phyloP scores from a whole-genome alignment of 2,113 vertebrate species.

The Mus spicilegus region DNA sequence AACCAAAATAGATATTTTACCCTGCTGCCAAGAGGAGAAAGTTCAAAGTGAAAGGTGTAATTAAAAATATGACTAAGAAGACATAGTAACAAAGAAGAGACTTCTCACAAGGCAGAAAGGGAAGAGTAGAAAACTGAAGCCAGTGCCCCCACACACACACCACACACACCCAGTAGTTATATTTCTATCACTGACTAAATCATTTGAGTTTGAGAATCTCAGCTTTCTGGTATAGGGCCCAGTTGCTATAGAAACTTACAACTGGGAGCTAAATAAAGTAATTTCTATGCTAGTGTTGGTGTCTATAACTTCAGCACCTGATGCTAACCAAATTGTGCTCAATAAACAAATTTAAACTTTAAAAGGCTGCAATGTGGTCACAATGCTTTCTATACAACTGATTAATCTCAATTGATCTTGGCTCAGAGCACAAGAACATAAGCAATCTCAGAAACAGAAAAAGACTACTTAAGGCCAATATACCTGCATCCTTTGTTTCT shows the following conservation, averaged over 20 bases:
- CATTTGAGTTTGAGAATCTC: constrained; percentile 82
- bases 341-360: constrained; percentile 90
- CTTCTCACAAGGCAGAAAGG: neutral
- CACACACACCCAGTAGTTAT: constrained; percentile 55
- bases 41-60: constrained; percentile 68
- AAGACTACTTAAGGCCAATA: constrained; percentile 80
- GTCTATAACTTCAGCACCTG: constrained; percentile 88
- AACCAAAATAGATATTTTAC: constrained; percentile 67
- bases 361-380: constrained; percentile 84
- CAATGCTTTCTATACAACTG: constrained; percentile 85
- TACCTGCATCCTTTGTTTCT: constrained; percentile 75
- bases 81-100: constrained; percentile 70
- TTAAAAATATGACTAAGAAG: constrained; percentile 82
- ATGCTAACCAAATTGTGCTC: constrained; percentile 89
- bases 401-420: constrained; percentile 89
- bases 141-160: neutral
- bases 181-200: constrained; percentile 80
- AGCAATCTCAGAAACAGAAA: constrained; percentile 85
- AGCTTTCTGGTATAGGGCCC: constrained; percentile 84
- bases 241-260: constrained; percentile 92
- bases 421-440: constrained; percentile 81
- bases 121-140: constrained; percentile 69
- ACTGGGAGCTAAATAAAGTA: constrained; percentile 90
- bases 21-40: constrained; percentile 35
- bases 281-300: constrained; percentile 90